A percentile compares a stretch with the other conserved stretches of the same genome.
Conservation (phyloP, 2,797 vertebrate genomes). For the Enteromius afrohamiltoni region DNA sequence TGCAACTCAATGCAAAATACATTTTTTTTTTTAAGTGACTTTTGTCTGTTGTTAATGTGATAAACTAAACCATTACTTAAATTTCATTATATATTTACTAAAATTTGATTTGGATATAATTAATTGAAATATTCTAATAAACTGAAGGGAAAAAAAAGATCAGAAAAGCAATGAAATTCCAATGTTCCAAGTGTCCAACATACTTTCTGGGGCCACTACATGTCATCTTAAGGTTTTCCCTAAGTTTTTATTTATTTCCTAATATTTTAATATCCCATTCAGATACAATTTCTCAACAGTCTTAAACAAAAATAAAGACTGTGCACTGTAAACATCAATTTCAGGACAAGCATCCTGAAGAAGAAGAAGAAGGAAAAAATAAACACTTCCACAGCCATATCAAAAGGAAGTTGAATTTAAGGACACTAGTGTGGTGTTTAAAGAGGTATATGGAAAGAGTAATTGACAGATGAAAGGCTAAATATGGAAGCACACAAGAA, state of each 20-base stretch:
- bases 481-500: constrained; percentile 43
- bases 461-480: constrained; percentile 44
- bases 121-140: not conserved
- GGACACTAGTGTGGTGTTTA: not conserved
- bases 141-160: not conserved
- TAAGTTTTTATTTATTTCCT: not conserved
- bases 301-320: constrained; percentile 78
- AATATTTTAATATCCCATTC: not conserved
- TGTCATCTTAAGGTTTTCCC: not conserved
- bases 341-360: not conserved
- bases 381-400: constrained; percentile 68
- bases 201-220: not conserved
- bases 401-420: not conserved
- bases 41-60: not conserved
- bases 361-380: constrained; percentile 69
- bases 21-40: not conserved
- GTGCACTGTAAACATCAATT: constrained; percentile 68
- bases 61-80: not conserved
- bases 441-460: constrained; percentile 28
- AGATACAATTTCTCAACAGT: constrained; percentile 12
- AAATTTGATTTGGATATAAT: not conserved
- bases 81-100: not conserved
- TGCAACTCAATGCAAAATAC: not conserved
- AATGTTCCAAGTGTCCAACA: not conserved
- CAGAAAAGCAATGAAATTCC: not conserved